Evolutionary conservation across 2,888 invertebrate species (phyloP).

Genomic region (Tipula helvola): DNA sequence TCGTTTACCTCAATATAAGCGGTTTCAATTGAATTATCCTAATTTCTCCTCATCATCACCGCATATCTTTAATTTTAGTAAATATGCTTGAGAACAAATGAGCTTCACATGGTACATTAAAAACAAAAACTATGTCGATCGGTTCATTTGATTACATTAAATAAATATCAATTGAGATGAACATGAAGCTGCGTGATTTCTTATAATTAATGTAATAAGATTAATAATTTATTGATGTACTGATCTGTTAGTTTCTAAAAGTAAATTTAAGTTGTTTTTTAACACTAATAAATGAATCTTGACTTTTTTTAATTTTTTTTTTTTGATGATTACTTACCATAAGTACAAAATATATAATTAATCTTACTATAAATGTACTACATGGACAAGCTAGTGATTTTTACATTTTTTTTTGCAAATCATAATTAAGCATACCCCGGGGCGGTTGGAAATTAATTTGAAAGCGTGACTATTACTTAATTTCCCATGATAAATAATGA

Average conservation of each 20-base stretch:
- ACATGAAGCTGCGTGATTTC: background rate
- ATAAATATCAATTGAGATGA: background rate
- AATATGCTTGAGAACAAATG: background rate
- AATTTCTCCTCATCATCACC: background rate
- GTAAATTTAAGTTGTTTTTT: background rate
- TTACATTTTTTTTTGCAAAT: background rate
- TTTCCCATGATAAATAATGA: background rate
- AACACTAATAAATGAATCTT: background rate
- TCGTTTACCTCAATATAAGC: background rate
- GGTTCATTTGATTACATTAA: background rate
- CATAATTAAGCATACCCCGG: too few species aligned
- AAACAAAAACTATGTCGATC: background rate
- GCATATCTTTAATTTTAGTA: background rate
- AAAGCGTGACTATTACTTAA: background rate
- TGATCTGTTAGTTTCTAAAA: background rate
- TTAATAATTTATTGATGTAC: background rate
- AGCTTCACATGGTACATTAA: background rate
- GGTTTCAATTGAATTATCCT: background rate
- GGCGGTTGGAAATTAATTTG: background rate
- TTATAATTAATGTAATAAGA: background rate
- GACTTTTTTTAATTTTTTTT: too few species aligned
- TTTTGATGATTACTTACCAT: too few species aligned
- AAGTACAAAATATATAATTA: background rate
- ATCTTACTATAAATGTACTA: background rate
- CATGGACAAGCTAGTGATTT: background rate